Evolutionary conservation across 2,113 vertebrate genomes (phyloP), one percentile per base, ranked within the genome.

Genomic region (Elgaria multicarinata): DNA sequence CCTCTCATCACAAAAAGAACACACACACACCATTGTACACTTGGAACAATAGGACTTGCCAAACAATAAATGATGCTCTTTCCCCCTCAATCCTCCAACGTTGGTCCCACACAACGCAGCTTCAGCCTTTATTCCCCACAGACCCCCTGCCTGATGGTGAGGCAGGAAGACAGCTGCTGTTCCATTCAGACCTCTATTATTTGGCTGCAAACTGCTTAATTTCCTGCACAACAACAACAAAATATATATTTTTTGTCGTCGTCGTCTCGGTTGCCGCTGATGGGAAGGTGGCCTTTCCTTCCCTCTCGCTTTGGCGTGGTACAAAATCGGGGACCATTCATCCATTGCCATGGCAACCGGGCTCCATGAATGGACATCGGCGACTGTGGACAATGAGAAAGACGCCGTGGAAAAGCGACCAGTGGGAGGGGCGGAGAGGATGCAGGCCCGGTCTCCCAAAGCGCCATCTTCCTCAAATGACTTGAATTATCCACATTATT

Each of bases 401-500:
- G 93, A 93, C 92, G 92, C 79, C 85, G 90, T 92, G 88, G 93
- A 91, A 93, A 64, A 74, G 36, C 31, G 66, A 58, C 20, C 3
- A 10, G 39, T 42, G 67, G 5, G 6, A 93, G 95, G 89, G 90
- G 94, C 90, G 93, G 93, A 93, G 67, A 55, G 18, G 10, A 16
- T 0, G 91, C 93, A 53, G 92, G 94, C 86, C 94, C 91, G n/a
- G 95, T 87, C 93, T 95, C 81, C 1, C 90, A 92, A 93, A 85
- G 89, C 91, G 18, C 93, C 93, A 90, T 95, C 95, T 96, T 93
- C 94, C 91, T 91, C 36, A 95, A 96, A 96, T 92, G 91, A 90
- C 94, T 95, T 92, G 90, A 96, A 96, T 96, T 96, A 95, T 92
- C 93, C 91, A 90, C 92, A 94, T 96, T 96, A 95, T 96, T 96